Conservation (phyloP, 2,113 vertebrate genomes). For the Heterocephalus glaber region DNA sequence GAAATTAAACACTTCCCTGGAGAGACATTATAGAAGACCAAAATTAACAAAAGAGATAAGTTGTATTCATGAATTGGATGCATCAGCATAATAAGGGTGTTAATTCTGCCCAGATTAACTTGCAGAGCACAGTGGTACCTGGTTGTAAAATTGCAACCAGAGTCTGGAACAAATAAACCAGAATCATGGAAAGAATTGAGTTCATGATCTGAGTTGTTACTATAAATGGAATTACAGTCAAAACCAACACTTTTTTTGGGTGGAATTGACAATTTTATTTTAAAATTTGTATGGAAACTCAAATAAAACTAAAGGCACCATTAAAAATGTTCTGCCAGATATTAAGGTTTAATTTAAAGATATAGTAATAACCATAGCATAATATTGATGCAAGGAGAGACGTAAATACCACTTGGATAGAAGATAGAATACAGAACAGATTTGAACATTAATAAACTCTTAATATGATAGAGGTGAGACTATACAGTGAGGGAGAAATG, state of each 20-base stretch:
- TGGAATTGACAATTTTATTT: neutral
- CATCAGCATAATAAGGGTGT: neutral
- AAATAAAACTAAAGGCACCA: conserved; percentile 7
- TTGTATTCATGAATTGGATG: neutral
- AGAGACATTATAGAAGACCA: conserved; percentile 20
- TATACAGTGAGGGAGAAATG: neutral
- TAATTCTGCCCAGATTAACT: neutral
- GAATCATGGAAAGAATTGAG: neutral
- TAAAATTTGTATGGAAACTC: conserved; percentile 14
- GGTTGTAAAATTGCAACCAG: neutral
- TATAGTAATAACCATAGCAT: neutral
- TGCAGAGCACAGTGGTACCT: neutral
- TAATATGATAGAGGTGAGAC: neutral
- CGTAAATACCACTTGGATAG: neutral
- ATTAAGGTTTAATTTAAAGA: conserved; percentile 16
- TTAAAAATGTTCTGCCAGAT: neutral
- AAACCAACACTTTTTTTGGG: neutral
- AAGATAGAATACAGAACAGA: neutral
- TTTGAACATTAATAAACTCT: neutral
- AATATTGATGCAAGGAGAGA: neutral
- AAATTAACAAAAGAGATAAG: neutral
- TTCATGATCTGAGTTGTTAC: neutral
- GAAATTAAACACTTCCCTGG: neutral
- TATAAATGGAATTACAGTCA: neutral
- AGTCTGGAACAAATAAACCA: neutral